phyloP scores from a whole-genome alignment of 2,113 vertebrate genomes.

The Sapajus apella region DNA sequence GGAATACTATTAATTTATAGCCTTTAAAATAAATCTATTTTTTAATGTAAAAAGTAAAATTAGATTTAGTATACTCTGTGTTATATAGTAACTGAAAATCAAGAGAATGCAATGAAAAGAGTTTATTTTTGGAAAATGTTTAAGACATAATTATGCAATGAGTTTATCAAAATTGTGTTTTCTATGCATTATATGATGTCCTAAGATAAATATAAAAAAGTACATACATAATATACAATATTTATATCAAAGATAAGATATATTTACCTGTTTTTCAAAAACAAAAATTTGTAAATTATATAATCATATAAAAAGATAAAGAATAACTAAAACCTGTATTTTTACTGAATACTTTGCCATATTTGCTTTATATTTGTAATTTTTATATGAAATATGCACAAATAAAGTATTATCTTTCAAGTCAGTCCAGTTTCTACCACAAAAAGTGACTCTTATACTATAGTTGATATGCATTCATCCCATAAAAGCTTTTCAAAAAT shows the following conservation, averaged over 20 bases:
- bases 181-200: neutral
- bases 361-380: neutral
- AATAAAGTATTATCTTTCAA: neutral
- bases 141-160: neutral
- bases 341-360: neutral
- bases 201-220: neutral
- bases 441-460: neutral
- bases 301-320: neutral
- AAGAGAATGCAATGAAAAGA: neutral
- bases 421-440: neutral
- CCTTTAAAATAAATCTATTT: neutral
- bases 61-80: neutral
- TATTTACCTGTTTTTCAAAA: neutral
- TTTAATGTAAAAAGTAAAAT: slow-evolving; percentile 38
- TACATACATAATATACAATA: neutral
- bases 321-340: neutral
- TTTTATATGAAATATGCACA: neutral
- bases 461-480: neutral
- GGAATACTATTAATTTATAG: neutral
- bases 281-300: neutral
- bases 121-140: slow-evolving; percentile 34
- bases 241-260: neutral
- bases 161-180: neutral
- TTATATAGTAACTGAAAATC: slow-evolving; percentile 36
- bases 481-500: neutral